Evolutionary conservation across 2,797 vertebrate species (phyloP), one percentile per base, ranked within the genome.

Genomic region (Helarctos malayanus): DNA sequence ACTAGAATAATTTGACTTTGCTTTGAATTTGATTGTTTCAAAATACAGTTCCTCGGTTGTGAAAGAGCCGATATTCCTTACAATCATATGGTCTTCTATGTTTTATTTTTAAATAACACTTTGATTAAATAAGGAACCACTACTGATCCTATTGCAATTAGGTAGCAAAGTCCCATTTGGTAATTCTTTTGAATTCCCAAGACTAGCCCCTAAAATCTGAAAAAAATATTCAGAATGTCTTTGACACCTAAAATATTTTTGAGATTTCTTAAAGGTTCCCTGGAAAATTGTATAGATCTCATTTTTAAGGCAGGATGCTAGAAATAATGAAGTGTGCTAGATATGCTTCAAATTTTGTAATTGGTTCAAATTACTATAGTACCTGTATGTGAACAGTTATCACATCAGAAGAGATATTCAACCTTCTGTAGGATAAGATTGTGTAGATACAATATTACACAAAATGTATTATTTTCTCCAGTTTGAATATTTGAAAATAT

Each of bases 111-210:
- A 84, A 73, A 82, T 25, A 91, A 47, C 14, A 69, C 7, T 87
- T 94, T 86, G 25, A 89, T 81, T 81, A 93, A 92, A 92, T 79
- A 91, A 61, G 10, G 35, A 73, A 45, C 10, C 9, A 18, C 19
- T 90, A 69, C 38, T 68, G 32, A 94, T 68, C 16, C 41, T 52
- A 95, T 82, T 92, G 82, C 63, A 95, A 75, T 56, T 61, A 86
- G 59, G 56, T 61, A 89, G 35, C 4, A 2, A 49, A 61, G 49
- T 84, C 52, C 83, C 35, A 75, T 80, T 92, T 80, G 35, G 5
- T 52, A 92, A 54, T 61, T 83, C 69, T 80, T 91, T 91, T 29
- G 4, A 8, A 32, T 92, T 96, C 18, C 41, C 32, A 81, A 65
- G 49, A 68, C 27, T 65, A 88, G n/a, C 29, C 10, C 25, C 32